A percentile compares a stretch with the other conserved stretches of the same genome.
These are phyloP conservation scores for Dryobota labecula DNA, from an alignment of 2,888 invertebrate genomes.

Conservation along the genomic window DNA sequence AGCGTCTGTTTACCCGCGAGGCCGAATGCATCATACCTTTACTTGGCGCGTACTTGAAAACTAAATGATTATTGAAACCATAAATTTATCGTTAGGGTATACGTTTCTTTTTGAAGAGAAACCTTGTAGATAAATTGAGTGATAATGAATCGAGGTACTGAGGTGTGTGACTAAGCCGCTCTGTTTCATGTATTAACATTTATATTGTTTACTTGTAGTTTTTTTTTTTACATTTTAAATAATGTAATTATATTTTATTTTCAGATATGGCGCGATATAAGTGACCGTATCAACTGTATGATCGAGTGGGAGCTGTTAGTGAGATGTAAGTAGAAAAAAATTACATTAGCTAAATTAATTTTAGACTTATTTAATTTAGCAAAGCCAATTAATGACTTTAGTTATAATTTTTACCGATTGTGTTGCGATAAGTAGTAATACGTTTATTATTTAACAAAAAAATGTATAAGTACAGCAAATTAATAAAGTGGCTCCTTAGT, in stretches of 20 bases:
- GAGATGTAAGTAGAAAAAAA: constrained; percentile 79
- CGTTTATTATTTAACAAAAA: background rate
- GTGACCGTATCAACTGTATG: constrained; percentile 80
- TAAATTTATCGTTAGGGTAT: constrained; percentile 76
- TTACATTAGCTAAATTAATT: background rate
- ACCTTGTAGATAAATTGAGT: constrained; percentile 80
- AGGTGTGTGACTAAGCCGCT: constrained; percentile 53
- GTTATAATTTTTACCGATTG: background rate
- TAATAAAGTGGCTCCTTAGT: background rate
- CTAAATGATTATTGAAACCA: constrained; percentile 82
- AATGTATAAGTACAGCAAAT: constrained; percentile 5
- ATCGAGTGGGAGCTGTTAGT: constrained; percentile 75
- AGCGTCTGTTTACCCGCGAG: constrained; percentile 89
- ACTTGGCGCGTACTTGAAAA: constrained; percentile 80
- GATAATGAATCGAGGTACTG: constrained; percentile 71
- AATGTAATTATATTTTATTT: constrained; percentile 58
- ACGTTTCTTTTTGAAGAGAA: constrained; percentile 74
- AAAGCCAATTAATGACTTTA: background rate
- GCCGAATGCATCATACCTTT: constrained; percentile 89
- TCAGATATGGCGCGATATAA: constrained; percentile 84
- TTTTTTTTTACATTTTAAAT: constrained; percentile 34
- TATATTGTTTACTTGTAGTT: constrained; percentile 29
- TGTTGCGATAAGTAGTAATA: background rate
- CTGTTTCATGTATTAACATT: constrained; percentile 53
- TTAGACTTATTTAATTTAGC: background rate